phyloP scores from a whole-genome alignment of 2,113 vertebrate species.

The Nesogale talazaci region DNA sequence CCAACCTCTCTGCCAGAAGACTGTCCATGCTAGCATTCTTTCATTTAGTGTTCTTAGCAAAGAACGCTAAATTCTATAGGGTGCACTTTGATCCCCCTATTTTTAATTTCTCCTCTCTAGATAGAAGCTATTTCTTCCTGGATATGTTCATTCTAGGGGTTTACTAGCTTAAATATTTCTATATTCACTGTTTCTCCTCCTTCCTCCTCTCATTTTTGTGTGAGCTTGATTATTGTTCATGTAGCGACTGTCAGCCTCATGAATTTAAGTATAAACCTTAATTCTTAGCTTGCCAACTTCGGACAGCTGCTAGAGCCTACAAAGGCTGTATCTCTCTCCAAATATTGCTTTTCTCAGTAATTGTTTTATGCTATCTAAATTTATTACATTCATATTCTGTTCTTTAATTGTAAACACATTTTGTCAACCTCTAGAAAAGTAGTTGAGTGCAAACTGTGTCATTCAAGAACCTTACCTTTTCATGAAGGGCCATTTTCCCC shows the following conservation, averaged over 20 bases:
- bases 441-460: background rate
- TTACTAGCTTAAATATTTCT: background rate
- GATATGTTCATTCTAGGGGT: no score
- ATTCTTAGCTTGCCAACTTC: no score
- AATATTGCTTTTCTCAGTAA: no score
- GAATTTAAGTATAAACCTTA: no score
- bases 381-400: no score
- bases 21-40: background rate
- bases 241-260: no score
- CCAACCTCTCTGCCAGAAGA: background rate
- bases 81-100: background rate
- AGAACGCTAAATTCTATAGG: conserved; percentile 43
- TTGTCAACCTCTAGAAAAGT: background rate
- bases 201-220: background rate
- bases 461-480: background rate
- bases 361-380: no score
- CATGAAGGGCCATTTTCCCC: background rate
- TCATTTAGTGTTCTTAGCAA: conserved; percentile 11
- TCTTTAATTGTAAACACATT: no score
- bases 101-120: background rate
- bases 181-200: background rate
- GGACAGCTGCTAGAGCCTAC: no score
- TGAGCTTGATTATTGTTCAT: background rate
- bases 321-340: no score
- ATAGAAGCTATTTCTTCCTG: background rate